A percentile compares a stretch with the other conserved stretches of the same genome.
Conservation (phyloP, 1,140 invertebrate species). For the Temnothorax longispinosus region DNA sequence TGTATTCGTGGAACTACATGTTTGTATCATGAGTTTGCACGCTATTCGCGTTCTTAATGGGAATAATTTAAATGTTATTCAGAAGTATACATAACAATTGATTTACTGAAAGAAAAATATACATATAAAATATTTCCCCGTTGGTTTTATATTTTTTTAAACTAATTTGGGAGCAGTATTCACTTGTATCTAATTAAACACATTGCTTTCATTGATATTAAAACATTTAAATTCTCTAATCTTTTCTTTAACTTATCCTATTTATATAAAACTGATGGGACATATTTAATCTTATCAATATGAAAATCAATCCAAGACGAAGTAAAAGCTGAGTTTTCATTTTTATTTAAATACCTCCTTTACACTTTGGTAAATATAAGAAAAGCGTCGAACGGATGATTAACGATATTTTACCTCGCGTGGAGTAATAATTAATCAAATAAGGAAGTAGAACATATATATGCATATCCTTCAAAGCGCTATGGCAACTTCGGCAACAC, state of each 20-base stretch:
- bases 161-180: neutral
- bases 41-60: neutral
- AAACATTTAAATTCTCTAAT: neutral
- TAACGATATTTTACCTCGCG: constrained; percentile 38
- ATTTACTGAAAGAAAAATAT: neutral
- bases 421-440: constrained; percentile 44
- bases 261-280: neutral
- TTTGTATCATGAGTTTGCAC: neutral
- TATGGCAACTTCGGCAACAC: constrained; percentile 7
- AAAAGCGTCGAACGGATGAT: constrained; percentile 10
- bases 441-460: constrained; percentile 20
- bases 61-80: constrained; percentile 3
- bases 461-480: constrained; percentile 1
- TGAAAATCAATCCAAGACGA: neutral
- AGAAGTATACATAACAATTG: neutral
- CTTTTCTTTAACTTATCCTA: neutral
- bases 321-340: neutral
- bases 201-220: neutral
- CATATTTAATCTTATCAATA: neutral
- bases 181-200: neutral
- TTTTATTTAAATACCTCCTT: constrained; percentile 30
- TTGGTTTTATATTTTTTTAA: neutral
- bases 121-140: neutral
- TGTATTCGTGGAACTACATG: neutral
- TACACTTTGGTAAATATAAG: neutral